Conservation (phyloP, 1,140 invertebrate genomes). For the Scaptomyza graminum region DNA sequence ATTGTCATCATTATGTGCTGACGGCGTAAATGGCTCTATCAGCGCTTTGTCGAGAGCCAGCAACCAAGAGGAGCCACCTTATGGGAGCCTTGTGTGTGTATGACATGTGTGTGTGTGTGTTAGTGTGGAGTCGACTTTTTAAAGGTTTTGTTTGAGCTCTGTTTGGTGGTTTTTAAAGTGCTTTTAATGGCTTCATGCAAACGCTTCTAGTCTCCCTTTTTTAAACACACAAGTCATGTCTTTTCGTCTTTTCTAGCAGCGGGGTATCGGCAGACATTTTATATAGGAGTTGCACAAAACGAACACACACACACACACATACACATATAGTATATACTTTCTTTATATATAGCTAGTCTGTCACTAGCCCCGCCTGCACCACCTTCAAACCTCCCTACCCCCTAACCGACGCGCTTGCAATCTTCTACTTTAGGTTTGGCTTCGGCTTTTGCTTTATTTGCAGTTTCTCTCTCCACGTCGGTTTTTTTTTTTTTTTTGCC, state of each 20-base stretch:
- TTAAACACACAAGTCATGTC: slow-evolving; percentile 59
- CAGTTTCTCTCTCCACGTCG: slow-evolving; percentile 49
- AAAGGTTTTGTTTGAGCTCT: slow-evolving; percentile 48
- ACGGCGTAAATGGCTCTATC: slow-evolving; percentile 81
- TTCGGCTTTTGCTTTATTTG: slow-evolving; percentile 70
- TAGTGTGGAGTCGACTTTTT: slow-evolving; percentile 44
- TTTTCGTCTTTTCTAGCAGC: neutral
- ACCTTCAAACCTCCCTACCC: neutral
- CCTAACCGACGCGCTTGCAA: slow-evolving; percentile 18
- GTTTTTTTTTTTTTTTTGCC: slow-evolving; percentile 5
- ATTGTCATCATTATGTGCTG: slow-evolving; percentile 79
- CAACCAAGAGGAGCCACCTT: slow-evolving; percentile 25
- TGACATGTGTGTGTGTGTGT: slow-evolving; percentile 51
- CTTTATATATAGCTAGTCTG: slow-evolving; percentile 54
- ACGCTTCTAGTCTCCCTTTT: slow-evolving; percentile 6
- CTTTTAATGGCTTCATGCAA: slow-evolving; percentile 74
- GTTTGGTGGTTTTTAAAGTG: slow-evolving; percentile 68
- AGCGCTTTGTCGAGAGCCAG: slow-evolving; percentile 56
- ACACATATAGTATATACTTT: too few relatives aligned
- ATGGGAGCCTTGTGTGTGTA: slow-evolving; percentile 53
- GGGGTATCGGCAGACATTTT: neutral
- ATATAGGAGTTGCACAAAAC: slow-evolving; percentile 4
- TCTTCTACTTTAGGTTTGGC: slow-evolving; percentile 47
- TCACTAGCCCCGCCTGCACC: slow-evolving; percentile 40
- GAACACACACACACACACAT: neutral